phyloP scores from a whole-genome alignment of 1,140 invertebrate species.

The Pseudomyrmex concolor region DNA sequence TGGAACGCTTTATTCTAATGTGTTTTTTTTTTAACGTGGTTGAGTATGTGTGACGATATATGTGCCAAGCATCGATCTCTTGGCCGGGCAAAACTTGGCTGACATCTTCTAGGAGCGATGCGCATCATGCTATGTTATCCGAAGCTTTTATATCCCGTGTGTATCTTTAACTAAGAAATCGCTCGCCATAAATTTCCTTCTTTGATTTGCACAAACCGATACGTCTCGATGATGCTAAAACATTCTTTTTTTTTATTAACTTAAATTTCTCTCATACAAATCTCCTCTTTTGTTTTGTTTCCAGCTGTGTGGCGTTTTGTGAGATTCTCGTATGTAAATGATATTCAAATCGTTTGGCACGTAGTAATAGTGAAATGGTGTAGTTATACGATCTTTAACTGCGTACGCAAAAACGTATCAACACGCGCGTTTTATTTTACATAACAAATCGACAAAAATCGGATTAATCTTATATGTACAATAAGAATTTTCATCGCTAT shows the following conservation, averaged over 20 bases:
- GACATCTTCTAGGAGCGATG: constrained; percentile 50
- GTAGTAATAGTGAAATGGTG: too few species aligned
- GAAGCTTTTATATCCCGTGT: not conserved
- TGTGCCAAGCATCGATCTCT: too few species aligned
- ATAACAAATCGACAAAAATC: not conserved
- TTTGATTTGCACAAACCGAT: not conserved
- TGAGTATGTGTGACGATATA: not conserved
- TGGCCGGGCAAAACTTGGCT: not conserved
- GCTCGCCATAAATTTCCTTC: not conserved
- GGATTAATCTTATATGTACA: not conserved
- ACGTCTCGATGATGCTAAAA: not conserved
- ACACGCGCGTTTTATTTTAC: not conserved
- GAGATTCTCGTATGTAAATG: too few species aligned
- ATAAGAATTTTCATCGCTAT: not conserved
- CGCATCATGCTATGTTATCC: not conserved
- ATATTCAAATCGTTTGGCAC: too few species aligned
- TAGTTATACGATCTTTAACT: too few species aligned
- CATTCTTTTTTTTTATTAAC: too few species aligned
- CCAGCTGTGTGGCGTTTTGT: too few species aligned
- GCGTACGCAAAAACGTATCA: too few species aligned
- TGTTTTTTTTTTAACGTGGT: not conserved
- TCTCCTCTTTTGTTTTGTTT: not conserved
- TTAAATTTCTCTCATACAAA: not conserved
- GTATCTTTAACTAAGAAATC: not conserved
- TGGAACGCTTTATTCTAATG: constrained; percentile 74